Base-by-base conservation (phyloP, 2,113 vertebrate species). In the Sphyrna mokarran region DNA sequence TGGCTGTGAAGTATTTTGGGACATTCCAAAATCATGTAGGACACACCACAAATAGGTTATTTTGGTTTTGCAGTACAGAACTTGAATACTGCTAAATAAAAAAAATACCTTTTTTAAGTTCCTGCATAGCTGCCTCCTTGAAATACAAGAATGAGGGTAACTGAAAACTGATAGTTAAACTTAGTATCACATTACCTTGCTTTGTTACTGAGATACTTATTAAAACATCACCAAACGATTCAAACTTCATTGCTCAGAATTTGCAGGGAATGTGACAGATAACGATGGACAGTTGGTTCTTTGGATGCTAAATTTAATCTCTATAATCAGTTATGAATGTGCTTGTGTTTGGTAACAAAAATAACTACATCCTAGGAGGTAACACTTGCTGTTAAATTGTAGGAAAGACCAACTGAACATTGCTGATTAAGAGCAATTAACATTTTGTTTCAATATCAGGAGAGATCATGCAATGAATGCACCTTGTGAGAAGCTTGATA, bases 401-500 rank as follows among this genome's bases (percentile, higher is more conserved):
- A 76, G 94, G 94, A 95, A 61, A 54, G 68, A 18, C 40, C 94
- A 26, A 95, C 37, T 43, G 43, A 72, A 95, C 94, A 70, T 70
- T 40, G 22, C 0, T 29, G 63, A 48, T 69, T 70, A 48, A 69
- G 91, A 94, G 43, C 93, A 43, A 43, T 94, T 70, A 70, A 94
- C 40, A 95, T 90, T 29, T 89, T 70, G 26, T 54, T 76, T 76
- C 26, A 29, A 95, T 43, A 76, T 0, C 43, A 72, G 69, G 23
- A 29, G 26, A 54, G 66, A 5, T 8, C 94, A 95, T 95, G 94
- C 94, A 95, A 72, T 95, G n/a, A 40, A 2, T 72, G 69, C 69
- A 95, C 69, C 94, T 72, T 72, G 68, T 95, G 94, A 95, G 94
- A 95, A 95, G 69, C 94, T 70, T 76, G 8, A 72, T 3, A 23